phyloP scores from a whole-genome alignment of 2,113 vertebrate genomes.

The Enhydra lutris region DNA sequence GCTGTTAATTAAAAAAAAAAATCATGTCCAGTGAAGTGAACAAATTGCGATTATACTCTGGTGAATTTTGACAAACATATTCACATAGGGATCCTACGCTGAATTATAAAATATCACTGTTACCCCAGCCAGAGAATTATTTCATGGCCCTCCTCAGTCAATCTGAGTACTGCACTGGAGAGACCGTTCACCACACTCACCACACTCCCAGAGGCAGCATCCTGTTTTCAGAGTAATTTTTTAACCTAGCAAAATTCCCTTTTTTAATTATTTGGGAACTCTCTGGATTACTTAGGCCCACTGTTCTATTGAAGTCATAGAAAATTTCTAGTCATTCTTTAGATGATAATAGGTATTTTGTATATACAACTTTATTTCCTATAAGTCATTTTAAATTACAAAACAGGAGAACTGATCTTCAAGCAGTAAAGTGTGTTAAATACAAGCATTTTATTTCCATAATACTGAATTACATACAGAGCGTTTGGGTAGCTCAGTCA shows the following conservation, averaged over 20 bases:
- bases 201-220: background rate
- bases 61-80: background rate
- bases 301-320: background rate
- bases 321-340: background rate
- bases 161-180: background rate
- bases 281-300: background rate
- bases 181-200: background rate
- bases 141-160: background rate
- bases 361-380: background rate
- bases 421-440: background rate
- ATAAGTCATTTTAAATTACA: slow-evolving; percentile 16
- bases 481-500: too few relatives aligned
- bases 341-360: background rate
- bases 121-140: background rate
- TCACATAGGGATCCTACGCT: background rate
- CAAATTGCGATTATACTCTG: background rate
- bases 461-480: background rate
- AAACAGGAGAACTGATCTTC: background rate
- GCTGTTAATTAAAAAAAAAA: background rate
- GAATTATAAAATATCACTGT: background rate
- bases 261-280: background rate
- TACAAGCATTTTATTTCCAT: slow-evolving; percentile 22
- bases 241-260: background rate
- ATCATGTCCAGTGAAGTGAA: background rate
- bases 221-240: background rate